Percentiles rank a stretch among this genome's conserved stretches.
phyloP scores from a whole-genome alignment of 2,888 invertebrate species.

The Dilophus febrilis region DNA sequence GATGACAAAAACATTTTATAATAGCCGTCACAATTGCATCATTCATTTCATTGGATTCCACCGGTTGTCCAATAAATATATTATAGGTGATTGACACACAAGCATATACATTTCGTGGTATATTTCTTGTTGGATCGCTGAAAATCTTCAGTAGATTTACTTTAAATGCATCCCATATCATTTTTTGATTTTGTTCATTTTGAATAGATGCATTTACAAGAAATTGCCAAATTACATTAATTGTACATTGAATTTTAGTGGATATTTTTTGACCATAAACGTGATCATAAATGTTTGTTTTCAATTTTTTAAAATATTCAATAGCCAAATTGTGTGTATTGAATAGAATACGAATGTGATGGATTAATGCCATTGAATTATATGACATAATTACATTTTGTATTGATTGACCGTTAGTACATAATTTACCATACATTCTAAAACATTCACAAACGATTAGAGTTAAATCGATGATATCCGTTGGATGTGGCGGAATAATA shows the following conservation, averaged over 20 bases:
- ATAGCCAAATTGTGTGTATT: background rate
- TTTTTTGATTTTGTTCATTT: constrained; percentile 18
- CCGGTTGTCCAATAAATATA: constrained; percentile 32
- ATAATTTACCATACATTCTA: background rate
- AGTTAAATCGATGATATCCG: too few relatives aligned
- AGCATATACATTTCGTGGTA: constrained; percentile 18
- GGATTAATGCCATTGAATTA: constrained; percentile 9
- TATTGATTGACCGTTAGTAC: background rate
- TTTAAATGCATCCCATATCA: constrained; percentile 17
- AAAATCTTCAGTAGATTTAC: too few relatives aligned
- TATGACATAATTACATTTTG: constrained; percentile 6
- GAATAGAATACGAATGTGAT: constrained; percentile 4
- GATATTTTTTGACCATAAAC: too few relatives aligned
- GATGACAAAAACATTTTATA: too few relatives aligned
- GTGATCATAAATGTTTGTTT: constrained; percentile 7
- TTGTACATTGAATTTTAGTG: too few relatives aligned
- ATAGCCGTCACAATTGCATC: constrained; percentile 15
- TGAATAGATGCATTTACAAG: constrained; percentile 24
- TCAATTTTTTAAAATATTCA: background rate
- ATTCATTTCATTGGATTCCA: constrained; percentile 11
- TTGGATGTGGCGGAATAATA: too few relatives aligned
- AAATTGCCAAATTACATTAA: constrained; percentile 23
- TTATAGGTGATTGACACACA: constrained; percentile 46
- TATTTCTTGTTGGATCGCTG: too few relatives aligned
- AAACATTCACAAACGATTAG: too few relatives aligned